Evolutionary conservation across 2,888 invertebrate species (phyloP).

Genomic region (Drosophila suboccidentalis): DNA sequence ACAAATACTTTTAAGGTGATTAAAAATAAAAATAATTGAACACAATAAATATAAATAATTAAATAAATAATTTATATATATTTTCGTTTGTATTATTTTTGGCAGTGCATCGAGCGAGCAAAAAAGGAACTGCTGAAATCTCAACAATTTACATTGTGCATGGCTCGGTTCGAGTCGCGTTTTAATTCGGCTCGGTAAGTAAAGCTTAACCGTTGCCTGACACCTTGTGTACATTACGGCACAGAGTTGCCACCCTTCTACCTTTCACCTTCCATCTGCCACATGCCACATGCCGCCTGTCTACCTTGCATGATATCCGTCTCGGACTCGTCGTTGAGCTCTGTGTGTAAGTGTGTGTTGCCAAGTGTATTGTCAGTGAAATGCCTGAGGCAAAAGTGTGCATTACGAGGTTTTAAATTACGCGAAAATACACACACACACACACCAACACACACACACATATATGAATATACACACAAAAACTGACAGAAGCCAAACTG

Average conservation of each 20-base stretch:
- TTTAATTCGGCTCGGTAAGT: conserved; percentile 59
- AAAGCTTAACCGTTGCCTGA: conserved; percentile 79
- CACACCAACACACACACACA: conserved; percentile 28
- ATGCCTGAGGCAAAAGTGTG: conserved; percentile 79
- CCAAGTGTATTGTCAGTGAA: conserved; percentile 77
- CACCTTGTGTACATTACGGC: conserved; percentile 68
- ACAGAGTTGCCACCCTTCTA: conserved; percentile 20
- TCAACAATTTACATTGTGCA: conserved; percentile 65
- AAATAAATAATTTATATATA: neutral
- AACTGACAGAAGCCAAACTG: conserved; percentile 40
- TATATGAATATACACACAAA: neutral
- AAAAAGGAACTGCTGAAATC: conserved; percentile 57
- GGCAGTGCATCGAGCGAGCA: conserved; percentile 18
- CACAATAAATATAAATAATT: neutral
- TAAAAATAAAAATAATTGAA: neutral
- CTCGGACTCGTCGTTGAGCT: conserved; percentile 25
- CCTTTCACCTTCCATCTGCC: neutral
- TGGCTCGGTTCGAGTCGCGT: conserved; percentile 2
- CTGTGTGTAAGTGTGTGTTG: conserved; percentile 48
- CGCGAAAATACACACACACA: conserved; percentile 62
- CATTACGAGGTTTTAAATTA: conserved; percentile 82
- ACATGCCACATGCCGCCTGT: conserved; percentile 11
- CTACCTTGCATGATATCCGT: conserved; percentile 34
- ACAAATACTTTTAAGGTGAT: no score
- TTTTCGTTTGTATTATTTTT: neutral